phyloP scores from a whole-genome alignment of 2,888 invertebrate species.

The Catocala fraxini region DNA sequence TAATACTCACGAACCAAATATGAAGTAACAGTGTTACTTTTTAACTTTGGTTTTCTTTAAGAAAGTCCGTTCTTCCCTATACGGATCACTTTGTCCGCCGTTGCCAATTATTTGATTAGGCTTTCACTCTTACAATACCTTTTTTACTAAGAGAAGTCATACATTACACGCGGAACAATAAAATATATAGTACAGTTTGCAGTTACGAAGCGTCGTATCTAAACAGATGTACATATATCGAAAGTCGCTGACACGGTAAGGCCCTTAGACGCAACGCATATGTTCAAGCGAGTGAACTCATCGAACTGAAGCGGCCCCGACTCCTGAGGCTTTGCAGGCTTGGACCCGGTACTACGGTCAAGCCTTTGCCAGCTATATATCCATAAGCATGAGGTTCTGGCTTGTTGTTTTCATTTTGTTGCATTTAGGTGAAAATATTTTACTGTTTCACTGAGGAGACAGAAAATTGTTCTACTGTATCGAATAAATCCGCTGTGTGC shows the following conservation, averaged over 20 bases:
- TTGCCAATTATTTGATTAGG: too few species aligned
- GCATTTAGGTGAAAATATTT: neutral
- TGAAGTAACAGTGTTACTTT: too few species aligned
- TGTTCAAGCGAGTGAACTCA: constrained; percentile 54
- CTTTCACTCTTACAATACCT: too few species aligned
- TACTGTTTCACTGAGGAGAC: constrained; percentile 22
- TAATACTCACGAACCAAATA: too few species aligned
- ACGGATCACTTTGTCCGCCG: too few species aligned
- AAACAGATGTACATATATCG: constrained; percentile 19
- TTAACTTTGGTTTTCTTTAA: too few species aligned
- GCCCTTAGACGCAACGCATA: constrained; percentile 53
- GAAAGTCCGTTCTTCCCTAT: too few species aligned
- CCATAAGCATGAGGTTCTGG: constrained; percentile 73
- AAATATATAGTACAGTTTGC: constrained; percentile 3
- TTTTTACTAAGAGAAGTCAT: too few species aligned
- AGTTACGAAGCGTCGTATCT: constrained; percentile 23
- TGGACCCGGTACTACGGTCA: constrained; percentile 75
- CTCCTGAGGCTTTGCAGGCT: constrained; percentile 74
- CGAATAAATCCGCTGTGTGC: too few species aligned
- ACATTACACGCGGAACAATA: too few species aligned
- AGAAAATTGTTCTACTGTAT: too few species aligned
- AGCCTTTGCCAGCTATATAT: constrained; percentile 63
- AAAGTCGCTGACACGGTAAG: constrained; percentile 35
- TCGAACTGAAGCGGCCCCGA: constrained; percentile 69
- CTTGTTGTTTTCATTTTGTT: constrained; percentile 59